Base-by-base conservation (phyloP, 2,797 vertebrate species). In the Scolopax bukidnonensis region DNA sequence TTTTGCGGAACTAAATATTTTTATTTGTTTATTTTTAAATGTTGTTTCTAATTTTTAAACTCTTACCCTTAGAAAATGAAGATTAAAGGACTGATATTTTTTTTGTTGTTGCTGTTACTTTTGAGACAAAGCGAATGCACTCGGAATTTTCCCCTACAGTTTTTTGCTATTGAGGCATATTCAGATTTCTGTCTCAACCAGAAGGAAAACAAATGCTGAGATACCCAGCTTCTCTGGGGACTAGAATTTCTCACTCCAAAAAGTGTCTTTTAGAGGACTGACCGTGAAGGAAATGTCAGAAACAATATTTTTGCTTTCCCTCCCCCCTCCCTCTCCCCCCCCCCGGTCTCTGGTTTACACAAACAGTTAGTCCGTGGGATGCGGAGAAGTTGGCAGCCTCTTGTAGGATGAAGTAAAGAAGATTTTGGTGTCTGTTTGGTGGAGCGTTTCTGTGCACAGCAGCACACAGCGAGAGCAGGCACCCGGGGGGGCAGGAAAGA, bases 261-360 rank as follows among this genome's bases (percentile, higher is more conserved):
- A 38, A 64, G 19, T 1, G 9, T 38, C 43, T 16, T 33, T 90
- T 32, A 51, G 67, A 57, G 73, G 14, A 23, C 24, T 57, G 70
- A 16, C 24, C n/a, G 45, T 38, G 59, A 47, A 73, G 69, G 57
- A 74, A 61, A 28, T 5, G 63, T 65, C 76, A 70, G 70, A 61
- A 82, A 6, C 9, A 12, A 3, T 57, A 38, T 84, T 84, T 79
- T 54, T 30, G 19, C 12, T 48, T 24, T 8, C 43, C 17, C 16
- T 8, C 17, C 41, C 17, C 16, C 41, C 43, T 17, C 43, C 43
- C 43, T 17, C 43, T 17, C 43, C 43, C 16, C 43, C 9, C 5
- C n/a, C 1, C 1, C 13, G 2, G 68, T 1, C 28, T 27, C 15
- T 38, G 38, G 3, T 20, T 77, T 32, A 15, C 3, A 2, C 30